These are phyloP conservation scores for Nothocercus julius DNA, from an alignment of 2,113 vertebrate species.

Conservation along the genomic window DNA sequence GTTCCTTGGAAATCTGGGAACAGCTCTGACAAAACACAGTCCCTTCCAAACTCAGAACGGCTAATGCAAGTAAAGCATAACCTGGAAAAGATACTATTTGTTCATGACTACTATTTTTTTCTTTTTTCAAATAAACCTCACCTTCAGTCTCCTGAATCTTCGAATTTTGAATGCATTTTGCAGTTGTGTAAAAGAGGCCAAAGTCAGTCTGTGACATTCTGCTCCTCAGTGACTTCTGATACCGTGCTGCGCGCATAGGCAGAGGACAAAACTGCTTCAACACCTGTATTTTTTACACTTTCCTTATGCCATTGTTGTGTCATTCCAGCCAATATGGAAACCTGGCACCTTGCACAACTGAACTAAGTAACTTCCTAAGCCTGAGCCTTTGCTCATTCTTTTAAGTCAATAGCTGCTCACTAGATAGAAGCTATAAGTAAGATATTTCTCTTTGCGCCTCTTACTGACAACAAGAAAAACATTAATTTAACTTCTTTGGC, in stretches of 20 bases:
- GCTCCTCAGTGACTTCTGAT: slow-evolving; percentile 16
- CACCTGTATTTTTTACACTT: slow-evolving; percentile 22
- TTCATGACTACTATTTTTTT: not conserved
- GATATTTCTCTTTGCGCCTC: slow-evolving; percentile 59
- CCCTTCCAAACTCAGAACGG: not conserved
- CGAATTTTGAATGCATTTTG: not conserved
- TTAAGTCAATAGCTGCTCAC: slow-evolving; percentile 52
- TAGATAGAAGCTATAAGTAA: slow-evolving; percentile 56
- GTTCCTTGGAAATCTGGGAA: not conserved
- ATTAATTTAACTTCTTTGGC: slow-evolving; percentile 66
- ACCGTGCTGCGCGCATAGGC: slow-evolving; percentile 9
- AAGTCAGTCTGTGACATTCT: slow-evolving; percentile 26
- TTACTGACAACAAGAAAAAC: slow-evolving; percentile 65
- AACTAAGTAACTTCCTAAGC: slow-evolving; percentile 57
- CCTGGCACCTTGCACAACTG: not conserved
- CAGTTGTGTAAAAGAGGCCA: slow-evolving; percentile 34
- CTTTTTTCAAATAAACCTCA: not conserved
- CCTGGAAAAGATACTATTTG: not conserved
- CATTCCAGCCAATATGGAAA: slow-evolving; percentile 46
- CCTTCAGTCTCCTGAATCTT: not conserved
- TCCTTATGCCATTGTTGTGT: slow-evolving; percentile 18
- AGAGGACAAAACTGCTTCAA: slow-evolving; percentile 54
- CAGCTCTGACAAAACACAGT: not conserved
- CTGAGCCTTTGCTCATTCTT: slow-evolving; percentile 9
- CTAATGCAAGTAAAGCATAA: not conserved